Evolutionary conservation across 2,888 invertebrate species (phyloP).

Genomic region (Phengaris alcon): DNA sequence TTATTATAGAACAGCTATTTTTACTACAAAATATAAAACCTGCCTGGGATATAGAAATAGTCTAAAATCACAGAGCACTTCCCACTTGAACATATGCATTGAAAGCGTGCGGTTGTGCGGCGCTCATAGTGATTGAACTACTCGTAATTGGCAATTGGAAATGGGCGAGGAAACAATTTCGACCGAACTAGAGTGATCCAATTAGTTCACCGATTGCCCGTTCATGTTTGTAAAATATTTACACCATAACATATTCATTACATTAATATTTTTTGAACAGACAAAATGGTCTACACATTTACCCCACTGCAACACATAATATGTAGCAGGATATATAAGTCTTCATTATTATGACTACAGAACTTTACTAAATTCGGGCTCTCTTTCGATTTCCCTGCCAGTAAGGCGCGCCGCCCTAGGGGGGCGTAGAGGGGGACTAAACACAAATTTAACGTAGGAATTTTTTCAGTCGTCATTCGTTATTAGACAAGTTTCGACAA

Average conservation of each 20-base stretch:
- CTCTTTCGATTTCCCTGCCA: too few species aligned
- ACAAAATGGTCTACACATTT: neutral
- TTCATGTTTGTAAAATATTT: constrained; percentile 15
- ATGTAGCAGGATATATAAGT: neutral
- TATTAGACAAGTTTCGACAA: too few species aligned
- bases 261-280: neutral
- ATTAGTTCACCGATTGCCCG: constrained; percentile 13
- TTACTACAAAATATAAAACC: neutral
- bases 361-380: too few species aligned
- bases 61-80: neutral
- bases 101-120: neutral
- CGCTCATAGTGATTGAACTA: neutral
- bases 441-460: too few species aligned
- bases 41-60: neutral
- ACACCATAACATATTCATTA: neutral
- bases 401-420: too few species aligned
- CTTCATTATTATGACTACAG: too few species aligned
- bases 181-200: constrained; percentile 17
- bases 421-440: too few species aligned
- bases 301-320: neutral
- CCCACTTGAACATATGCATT: neutral
- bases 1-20: too few species aligned
- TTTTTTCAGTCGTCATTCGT: too few species aligned
- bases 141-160: constrained; percentile 3
- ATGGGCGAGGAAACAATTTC: constrained; percentile 18